A percentile compares a stretch with the other conserved stretches of the same genome.
phyloP scores from a whole-genome alignment of 2,888 invertebrate genomes.

The Calameuta filiformis region DNA sequence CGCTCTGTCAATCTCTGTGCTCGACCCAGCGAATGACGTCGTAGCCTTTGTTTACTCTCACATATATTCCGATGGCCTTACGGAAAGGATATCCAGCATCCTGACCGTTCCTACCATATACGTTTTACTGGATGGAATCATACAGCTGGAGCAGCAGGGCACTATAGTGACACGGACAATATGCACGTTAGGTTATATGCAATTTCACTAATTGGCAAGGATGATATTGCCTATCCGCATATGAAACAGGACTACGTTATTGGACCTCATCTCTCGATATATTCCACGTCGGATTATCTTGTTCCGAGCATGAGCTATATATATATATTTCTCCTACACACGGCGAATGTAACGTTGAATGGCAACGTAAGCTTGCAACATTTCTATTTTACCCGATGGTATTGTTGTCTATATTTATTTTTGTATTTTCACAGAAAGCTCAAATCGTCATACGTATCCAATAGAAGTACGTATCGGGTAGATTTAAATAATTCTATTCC shows the following conservation, averaged over 20 bases:
- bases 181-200: constrained; percentile 31
- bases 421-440: not conserved
- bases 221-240: constrained; percentile 38
- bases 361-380: not conserved
- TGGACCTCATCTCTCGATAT: not conserved
- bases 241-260: not conserved
- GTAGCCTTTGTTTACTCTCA: not conserved
- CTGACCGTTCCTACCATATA: not conserved
- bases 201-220: constrained; percentile 49
- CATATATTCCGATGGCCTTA: not conserved
- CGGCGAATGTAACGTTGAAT: not conserved
- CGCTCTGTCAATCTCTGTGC: not conserved
- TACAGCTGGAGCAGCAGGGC: not conserved
- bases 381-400: not conserved
- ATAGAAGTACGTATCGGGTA: not conserved
- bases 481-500: not conserved
- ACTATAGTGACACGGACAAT: constrained; percentile 18
- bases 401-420: not conserved
- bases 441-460: not conserved
- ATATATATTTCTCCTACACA: not conserved
- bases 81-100: not conserved
- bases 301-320: not conserved
- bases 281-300: constrained; percentile 2
- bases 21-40: not conserved
- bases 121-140: not conserved